Conservation (phyloP, 2,113 vertebrate species). For the Dicerorhinus sumatrensis region DNA sequence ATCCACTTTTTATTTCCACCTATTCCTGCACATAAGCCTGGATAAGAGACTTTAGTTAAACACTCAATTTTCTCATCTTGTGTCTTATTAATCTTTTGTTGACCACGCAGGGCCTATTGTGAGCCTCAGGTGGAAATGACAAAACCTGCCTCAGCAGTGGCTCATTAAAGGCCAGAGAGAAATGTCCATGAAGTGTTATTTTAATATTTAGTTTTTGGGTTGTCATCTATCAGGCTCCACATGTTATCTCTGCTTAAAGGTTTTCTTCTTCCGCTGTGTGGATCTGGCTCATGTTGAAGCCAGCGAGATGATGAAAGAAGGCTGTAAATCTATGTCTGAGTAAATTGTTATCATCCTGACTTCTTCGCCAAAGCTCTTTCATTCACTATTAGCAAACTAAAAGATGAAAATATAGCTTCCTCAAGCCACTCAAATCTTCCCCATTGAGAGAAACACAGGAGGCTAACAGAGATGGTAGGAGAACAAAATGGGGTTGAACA, state of each 20-base stretch:
- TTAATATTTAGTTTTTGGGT: not conserved
- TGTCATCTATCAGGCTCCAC: not conserved
- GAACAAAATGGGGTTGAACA: not conserved
- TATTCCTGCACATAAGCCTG: not conserved
- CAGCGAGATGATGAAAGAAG: not conserved
- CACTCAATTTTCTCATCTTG: slow-evolving; percentile 32
- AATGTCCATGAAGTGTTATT: not conserved
- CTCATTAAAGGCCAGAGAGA: slow-evolving; percentile 50
- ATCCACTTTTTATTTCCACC: not conserved
- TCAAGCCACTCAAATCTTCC: not conserved
- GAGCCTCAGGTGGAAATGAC: slow-evolving; percentile 36
- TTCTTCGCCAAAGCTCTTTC: slow-evolving; percentile 32
- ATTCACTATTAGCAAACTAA: slow-evolving; percentile 34
- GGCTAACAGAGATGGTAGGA: not conserved
- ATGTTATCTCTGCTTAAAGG: not conserved
- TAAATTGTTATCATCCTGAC: not conserved
- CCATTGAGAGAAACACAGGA: not conserved
- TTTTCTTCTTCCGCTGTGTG: not conserved
- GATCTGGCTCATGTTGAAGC: not conserved
- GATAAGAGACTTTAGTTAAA: not conserved
- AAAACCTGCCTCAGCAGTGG: not conserved
- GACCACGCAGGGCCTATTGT: not conserved
- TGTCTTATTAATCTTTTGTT: slow-evolving; percentile 64
- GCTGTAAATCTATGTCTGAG: not conserved
- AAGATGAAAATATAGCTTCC: slow-evolving; percentile 4